phyloP scores from a whole-genome alignment of 2,888 invertebrate species.

The Aromia moschata region DNA sequence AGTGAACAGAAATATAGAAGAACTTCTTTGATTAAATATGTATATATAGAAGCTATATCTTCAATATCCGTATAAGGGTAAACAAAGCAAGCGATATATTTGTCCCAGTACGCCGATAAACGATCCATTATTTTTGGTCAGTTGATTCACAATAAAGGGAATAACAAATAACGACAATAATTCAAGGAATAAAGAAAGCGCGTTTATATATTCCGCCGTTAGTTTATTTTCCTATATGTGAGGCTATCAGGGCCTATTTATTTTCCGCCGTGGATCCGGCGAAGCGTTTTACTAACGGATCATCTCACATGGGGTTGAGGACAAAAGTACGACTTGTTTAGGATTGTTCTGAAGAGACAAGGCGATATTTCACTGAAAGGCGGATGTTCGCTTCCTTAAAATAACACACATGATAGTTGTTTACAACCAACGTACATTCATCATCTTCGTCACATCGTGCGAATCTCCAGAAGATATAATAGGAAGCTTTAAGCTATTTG shows the following conservation, averaged over 20 bases:
- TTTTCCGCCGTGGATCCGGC: conserved; percentile 58
- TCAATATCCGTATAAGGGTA: too few relatives aligned
- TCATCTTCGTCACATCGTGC: conserved; percentile 58
- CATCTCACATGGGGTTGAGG: conserved; percentile 58
- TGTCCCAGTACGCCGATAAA: not conserved
- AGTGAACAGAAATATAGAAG: too few relatives aligned
- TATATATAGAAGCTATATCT: too few relatives aligned
- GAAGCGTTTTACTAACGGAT: conserved; percentile 61
- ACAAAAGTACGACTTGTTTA: conserved; percentile 62
- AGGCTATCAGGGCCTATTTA: conserved; percentile 61
- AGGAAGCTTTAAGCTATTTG: conserved; percentile 6
- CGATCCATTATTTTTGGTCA: conserved; percentile 40
- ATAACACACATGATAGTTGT: conserved; percentile 62
- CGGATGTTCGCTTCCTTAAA: conserved; percentile 64
- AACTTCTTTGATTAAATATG: too few relatives aligned
- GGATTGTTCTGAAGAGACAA: conserved; percentile 59
- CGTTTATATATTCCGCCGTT: conserved; percentile 56
- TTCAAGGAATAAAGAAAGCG: conserved; percentile 51
- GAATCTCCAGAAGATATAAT: conserved; percentile 35
- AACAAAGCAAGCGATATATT: not conserved
- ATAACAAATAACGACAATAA: conserved; percentile 49
- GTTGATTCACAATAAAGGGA: conserved; percentile 36
- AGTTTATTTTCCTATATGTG: conserved; percentile 57
- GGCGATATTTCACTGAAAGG: conserved; percentile 62
- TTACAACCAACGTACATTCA: conserved; percentile 55